These are phyloP conservation scores for Dioctria rufipes DNA, from an alignment of 2,888 invertebrate species.

Conservation along the genomic window DNA sequence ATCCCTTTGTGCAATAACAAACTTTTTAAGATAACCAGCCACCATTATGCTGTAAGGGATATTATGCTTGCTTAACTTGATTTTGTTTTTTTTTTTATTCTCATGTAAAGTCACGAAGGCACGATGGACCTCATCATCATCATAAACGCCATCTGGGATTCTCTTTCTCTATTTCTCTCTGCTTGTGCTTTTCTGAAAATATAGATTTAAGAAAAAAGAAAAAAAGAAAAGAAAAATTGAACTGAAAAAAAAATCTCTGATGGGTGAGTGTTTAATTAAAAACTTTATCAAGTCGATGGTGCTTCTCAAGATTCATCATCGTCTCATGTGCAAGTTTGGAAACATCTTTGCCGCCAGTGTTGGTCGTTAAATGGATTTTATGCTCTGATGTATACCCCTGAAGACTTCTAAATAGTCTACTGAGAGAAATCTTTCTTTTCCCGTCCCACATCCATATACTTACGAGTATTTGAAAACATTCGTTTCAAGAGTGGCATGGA, in stretches of 20 bases:
- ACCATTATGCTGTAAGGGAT: too few relatives aligned
- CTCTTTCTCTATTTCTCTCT: too few relatives aligned
- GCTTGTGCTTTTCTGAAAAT: too few relatives aligned
- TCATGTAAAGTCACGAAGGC: too few relatives aligned
- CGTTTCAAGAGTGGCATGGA: neutral
- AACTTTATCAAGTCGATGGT: constrained; percentile 43
- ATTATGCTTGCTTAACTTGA: too few relatives aligned
- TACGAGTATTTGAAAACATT: constrained; percentile 2
- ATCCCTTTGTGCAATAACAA: too few relatives aligned
- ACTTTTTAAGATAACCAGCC: too few relatives aligned
- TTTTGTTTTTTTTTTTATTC: too few relatives aligned
- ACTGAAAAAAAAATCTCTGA: constrained; percentile 4
- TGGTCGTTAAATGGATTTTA: constrained; percentile 31
- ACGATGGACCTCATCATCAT: too few relatives aligned
- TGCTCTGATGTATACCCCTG: constrained; percentile 21
- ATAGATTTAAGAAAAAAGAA: too few relatives aligned
- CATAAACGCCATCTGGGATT: too few relatives aligned
- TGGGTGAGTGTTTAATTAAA: constrained; percentile 44
- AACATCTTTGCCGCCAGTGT: constrained; percentile 7
- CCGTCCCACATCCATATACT: neutral
- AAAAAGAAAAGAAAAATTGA: neutral
- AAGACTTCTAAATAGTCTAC: neutral
- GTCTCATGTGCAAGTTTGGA: constrained; percentile 40
- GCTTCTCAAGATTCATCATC: constrained; percentile 40
- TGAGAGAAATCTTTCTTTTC: neutral